A percentile compares a stretch with the other conserved stretches of the same genome.
phyloP scores from a whole-genome alignment of 2,797 vertebrate genomes.

The Bradypodion ventrale region DNA sequence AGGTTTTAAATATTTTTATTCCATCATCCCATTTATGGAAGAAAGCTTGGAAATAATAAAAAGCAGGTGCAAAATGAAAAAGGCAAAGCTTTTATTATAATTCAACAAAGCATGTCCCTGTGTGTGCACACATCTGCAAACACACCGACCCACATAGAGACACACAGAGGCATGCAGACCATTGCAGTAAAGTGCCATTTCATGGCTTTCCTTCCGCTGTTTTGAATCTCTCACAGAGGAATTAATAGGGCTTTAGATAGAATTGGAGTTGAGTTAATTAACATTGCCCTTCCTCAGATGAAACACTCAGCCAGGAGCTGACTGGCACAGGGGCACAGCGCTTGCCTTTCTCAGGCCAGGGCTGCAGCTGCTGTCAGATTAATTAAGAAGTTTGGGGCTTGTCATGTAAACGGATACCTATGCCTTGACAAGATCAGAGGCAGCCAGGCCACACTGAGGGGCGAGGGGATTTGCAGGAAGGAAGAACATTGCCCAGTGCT shows the following conservation, averaged over 20 bases:
- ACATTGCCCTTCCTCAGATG: not conserved
- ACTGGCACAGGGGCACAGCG: not conserved
- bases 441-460: not conserved
- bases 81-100: not conserved
- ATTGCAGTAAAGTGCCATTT: no score
- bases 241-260: not conserved
- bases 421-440: slow-evolving; percentile 7
- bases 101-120: not conserved
- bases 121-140: no score
- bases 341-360: slow-evolving; percentile 42
- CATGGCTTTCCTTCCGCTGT: not conserved
- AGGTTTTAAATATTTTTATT: not conserved
- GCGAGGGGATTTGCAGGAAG: slow-evolving; percentile 16
- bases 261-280: not conserved
- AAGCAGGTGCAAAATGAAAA: not conserved
- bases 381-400: slow-evolving; percentile 5
- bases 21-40: not conserved
- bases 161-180: no score
- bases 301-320: not conserved
- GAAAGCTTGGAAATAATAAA: not conserved
- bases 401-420: slow-evolving; percentile 25
- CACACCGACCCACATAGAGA: no score
- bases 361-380: slow-evolving; percentile 50
- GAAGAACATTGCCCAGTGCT: not conserved
- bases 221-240: not conserved